phyloP scores from a whole-genome alignment of 2,888 invertebrate genomes.

The Eremobia ochroleuca region DNA sequence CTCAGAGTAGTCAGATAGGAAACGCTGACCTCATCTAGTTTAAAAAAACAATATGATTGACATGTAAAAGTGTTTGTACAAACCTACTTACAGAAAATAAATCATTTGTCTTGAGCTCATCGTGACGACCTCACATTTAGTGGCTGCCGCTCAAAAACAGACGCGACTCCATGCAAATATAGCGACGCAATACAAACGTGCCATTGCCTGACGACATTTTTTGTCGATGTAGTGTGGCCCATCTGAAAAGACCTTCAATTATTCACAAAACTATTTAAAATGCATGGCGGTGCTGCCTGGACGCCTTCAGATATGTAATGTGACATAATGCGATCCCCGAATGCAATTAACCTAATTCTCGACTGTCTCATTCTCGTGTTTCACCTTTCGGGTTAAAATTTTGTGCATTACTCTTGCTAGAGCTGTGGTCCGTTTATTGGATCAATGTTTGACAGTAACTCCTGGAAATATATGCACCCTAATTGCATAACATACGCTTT shows the following conservation, averaged over 20 bases:
- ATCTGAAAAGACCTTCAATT: conserved; percentile 40
- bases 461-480: neutral
- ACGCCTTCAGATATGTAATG: conserved; percentile 70
- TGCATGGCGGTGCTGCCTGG: conserved; percentile 71
- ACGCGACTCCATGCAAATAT: neutral
- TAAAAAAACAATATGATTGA: too few relatives aligned
- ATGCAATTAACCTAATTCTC: conserved; percentile 74
- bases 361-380: conserved; percentile 40
- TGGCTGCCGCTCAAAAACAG: too few relatives aligned
- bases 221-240: neutral
- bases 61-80: too few relatives aligned
- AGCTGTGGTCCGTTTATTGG: neutral
- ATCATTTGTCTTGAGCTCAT: too few relatives aligned
- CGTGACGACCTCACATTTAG: neutral
- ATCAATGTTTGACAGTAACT: conserved; percentile 4
- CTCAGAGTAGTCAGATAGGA: too few relatives aligned
- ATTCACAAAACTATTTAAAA: conserved; percentile 75
- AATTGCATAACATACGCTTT: neutral
- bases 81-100: too few relatives aligned
- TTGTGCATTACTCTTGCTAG: conserved; percentile 3
- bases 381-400: conserved; percentile 46
- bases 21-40: too few relatives aligned
- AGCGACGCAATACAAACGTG: neutral
- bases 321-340: conserved; percentile 70
- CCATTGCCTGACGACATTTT: neutral